Conservation (phyloP, 2,797 vertebrate species). For the Ispidina lecontei region DNA sequence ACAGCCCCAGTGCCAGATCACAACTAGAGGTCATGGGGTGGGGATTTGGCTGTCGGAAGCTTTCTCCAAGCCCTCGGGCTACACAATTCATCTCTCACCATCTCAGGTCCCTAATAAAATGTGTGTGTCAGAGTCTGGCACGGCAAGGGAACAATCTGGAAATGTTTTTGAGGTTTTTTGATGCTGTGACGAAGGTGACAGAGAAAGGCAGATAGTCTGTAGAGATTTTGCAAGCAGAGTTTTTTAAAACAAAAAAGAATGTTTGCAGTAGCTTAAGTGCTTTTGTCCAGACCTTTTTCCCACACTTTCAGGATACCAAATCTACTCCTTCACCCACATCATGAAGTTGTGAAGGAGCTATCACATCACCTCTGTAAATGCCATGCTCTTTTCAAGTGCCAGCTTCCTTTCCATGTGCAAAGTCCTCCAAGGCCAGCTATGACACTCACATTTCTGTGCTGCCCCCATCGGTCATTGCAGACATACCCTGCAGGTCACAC, state of each 20-base stretch:
- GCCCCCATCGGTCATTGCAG: background rate
- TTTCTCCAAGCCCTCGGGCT: background rate
- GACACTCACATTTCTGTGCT: background rate
- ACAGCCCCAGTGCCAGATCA: accelerated
- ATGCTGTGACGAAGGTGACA: background rate
- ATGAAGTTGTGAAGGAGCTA: background rate
- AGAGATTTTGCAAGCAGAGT: background rate
- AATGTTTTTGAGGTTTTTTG: background rate
- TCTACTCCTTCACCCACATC: background rate
- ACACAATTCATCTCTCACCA: background rate
- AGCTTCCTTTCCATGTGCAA: background rate
- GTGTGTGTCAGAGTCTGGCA: accelerated
- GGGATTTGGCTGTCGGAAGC: background rate
- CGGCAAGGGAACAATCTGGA: background rate
- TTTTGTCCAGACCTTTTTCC: background rate
- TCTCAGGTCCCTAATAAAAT: background rate
- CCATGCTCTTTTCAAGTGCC: background rate
- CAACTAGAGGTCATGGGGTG: accelerated
- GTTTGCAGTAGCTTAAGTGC: background rate
- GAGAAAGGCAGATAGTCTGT: background rate
- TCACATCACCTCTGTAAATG: background rate
- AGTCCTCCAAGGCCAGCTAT: background rate
- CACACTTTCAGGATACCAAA: background rate
- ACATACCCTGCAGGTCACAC: accelerated
- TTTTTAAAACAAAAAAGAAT: background rate